Evolutionary conservation across 2,888 invertebrate species (phyloP).

Genomic region (Synanthedon tipuliformis): DNA sequence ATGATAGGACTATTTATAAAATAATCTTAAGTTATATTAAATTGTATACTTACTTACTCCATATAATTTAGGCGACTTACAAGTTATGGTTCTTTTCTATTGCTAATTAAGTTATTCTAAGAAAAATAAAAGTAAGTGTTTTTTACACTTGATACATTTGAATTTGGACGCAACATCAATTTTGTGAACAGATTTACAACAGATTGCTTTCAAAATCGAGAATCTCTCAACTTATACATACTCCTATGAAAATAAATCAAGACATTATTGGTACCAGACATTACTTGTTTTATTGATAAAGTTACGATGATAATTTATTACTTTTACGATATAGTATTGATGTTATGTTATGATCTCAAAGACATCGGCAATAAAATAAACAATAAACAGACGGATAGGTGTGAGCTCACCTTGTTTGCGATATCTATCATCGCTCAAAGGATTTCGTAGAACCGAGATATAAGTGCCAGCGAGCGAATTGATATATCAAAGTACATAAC

Average conservation of each 20-base stretch:
- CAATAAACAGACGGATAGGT: conserved; percentile 28
- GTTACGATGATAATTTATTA: conserved; percentile 27
- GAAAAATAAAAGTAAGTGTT: too few species aligned
- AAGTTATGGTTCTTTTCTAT: too few species aligned
- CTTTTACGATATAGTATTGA: conserved; percentile 33
- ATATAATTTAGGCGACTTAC: too few species aligned
- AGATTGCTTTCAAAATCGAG: neutral
- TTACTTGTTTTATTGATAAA: conserved; percentile 1
- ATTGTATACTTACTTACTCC: too few species aligned
- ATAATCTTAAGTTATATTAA: too few species aligned
- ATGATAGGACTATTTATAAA: too few species aligned
- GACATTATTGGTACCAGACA: neutral
- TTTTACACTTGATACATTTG: too few species aligned
- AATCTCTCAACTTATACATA: neutral
- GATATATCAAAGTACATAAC: too few species aligned
- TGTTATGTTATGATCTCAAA: conserved; percentile 26
- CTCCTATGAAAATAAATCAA: neutral
- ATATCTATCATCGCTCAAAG: conserved; percentile 4
- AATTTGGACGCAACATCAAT: too few species aligned
- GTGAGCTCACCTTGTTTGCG: conserved; percentile 26
- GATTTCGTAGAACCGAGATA: neutral
- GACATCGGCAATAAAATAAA: conserved; percentile 30
- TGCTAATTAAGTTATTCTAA: too few species aligned
- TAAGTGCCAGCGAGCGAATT: too few species aligned
- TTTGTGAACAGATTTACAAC: neutral